These are phyloP conservation scores for Steinernema khuongi DNA, from an alignment of 1,140 invertebrate genomes.

Conservation along the genomic window DNA sequence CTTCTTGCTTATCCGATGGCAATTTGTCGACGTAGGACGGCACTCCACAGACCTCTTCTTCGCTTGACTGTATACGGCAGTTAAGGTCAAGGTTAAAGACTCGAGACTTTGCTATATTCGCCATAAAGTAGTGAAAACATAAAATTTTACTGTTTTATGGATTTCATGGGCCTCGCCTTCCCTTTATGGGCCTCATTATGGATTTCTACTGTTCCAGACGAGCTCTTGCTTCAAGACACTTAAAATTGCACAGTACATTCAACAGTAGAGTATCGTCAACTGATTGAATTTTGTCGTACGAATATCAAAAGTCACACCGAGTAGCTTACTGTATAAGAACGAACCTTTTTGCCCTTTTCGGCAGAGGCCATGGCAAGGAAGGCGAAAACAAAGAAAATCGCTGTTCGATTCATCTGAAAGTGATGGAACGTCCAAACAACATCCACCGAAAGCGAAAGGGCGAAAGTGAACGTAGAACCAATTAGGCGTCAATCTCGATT, in stretches of 20 bases:
- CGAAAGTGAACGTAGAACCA: not conserved
- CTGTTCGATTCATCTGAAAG: not conserved
- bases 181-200: too few species aligned
- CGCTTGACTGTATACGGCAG: not conserved
- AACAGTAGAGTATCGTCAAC: too few species aligned
- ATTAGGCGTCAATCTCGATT: not conserved
- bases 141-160: not conserved
- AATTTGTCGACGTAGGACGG: not conserved
- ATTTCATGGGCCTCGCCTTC: too few species aligned
- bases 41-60: not conserved
- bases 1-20: conserved; percentile 6
- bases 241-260: too few species aligned
- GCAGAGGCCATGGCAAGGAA: not conserved
- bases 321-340: not conserved
- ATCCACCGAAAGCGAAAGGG: not conserved
- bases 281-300: too few species aligned
- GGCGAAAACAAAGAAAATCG: not conserved
- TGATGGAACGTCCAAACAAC: too few species aligned
- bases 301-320: too few species aligned
- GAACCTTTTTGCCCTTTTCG: not conserved
- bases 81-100: not conserved
- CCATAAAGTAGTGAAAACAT: too few species aligned
- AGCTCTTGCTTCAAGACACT: too few species aligned
- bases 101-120: too few species aligned
- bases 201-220: too few species aligned